Percentiles rank a stretch among this genome's conserved stretches.
Conservation (phyloP, 2,797 vertebrate genomes). For the Sebastes reedi region DNA sequence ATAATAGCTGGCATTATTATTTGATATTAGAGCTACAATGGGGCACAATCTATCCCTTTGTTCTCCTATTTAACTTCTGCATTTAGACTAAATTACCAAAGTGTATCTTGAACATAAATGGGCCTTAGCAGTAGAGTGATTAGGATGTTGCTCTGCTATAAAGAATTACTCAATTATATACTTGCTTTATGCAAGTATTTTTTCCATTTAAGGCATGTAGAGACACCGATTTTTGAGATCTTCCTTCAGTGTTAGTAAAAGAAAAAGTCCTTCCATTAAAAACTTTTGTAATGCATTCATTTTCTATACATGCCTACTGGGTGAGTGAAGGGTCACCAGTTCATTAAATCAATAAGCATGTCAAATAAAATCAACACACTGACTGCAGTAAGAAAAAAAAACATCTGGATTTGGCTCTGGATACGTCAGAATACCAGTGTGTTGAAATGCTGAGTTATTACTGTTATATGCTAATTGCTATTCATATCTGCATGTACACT, state of each 20-base stretch:
- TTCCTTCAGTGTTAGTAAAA: neutral
- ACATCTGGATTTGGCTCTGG: neutral
- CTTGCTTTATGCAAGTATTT: neutral
- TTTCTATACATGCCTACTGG: neutral
- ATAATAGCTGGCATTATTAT: neutral
- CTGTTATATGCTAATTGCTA: neutral
- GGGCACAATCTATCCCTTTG: neutral
- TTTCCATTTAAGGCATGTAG: neutral
- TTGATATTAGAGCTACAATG: neutral
- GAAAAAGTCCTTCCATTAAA: neutral
- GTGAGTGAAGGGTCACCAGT: neutral
- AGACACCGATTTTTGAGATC: neutral
- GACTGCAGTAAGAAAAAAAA: neutral
- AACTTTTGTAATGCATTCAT: neutral
- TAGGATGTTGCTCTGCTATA: neutral
- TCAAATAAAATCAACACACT: neutral
- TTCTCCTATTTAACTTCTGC: neutral
- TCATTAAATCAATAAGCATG: conserved; percentile 1
- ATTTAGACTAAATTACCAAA: neutral
- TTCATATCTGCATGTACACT: conserved; percentile 20
- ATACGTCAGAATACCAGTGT: neutral
- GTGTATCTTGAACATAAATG: neutral
- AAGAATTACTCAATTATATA: neutral
- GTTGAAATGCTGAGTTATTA: conserved; percentile 10
- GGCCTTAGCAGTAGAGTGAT: neutral